Conservation (phyloP, 2,113 vertebrate genomes). For the Fulica atra region DNA sequence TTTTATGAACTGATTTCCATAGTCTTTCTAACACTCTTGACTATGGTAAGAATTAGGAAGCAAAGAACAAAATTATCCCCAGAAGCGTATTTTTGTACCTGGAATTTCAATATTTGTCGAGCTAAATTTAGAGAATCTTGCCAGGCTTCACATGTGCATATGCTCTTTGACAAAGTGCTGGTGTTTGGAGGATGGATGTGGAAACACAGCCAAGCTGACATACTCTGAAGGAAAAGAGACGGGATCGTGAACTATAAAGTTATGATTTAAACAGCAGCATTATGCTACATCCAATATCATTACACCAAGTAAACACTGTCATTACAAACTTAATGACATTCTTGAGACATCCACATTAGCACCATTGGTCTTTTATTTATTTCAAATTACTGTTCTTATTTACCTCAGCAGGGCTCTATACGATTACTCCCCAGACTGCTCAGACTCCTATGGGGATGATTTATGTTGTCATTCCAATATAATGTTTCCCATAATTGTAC, state of each 20-base stretch:
- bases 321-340: slow-evolving; percentile 63
- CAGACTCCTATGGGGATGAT: slow-evolving; percentile 61
- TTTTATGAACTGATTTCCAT: neutral
- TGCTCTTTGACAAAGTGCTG: slow-evolving; percentile 1
- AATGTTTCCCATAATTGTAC: slow-evolving; percentile 67
- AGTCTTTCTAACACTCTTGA: neutral
- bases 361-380: slow-evolving; percentile 75
- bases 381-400: slow-evolving; percentile 81
- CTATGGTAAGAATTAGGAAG: neutral
- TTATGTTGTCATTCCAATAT: slow-evolving; percentile 60
- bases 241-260: neutral
- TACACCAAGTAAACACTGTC: slow-evolving; percentile 50
- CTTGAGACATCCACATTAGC: slow-evolving; percentile 74
- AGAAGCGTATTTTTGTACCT: neutral
- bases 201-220: slow-evolving; percentile 9
- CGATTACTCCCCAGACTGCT: slow-evolving; percentile 42
- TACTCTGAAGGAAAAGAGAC: neutral
- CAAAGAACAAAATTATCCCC: neutral
- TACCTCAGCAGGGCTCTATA: slow-evolving; percentile 65
- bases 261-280: slow-evolving; percentile 25
- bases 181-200: slow-evolving; percentile 9
- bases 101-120: neutral
- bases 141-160: neutral
- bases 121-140: slow-evolving; percentile 5
- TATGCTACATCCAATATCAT: slow-evolving; percentile 7